Evolutionary conservation across 2,113 vertebrate genomes (phyloP), one percentile per base, ranked within the genome.

Genomic region (Centropus bengalensis): DNA sequence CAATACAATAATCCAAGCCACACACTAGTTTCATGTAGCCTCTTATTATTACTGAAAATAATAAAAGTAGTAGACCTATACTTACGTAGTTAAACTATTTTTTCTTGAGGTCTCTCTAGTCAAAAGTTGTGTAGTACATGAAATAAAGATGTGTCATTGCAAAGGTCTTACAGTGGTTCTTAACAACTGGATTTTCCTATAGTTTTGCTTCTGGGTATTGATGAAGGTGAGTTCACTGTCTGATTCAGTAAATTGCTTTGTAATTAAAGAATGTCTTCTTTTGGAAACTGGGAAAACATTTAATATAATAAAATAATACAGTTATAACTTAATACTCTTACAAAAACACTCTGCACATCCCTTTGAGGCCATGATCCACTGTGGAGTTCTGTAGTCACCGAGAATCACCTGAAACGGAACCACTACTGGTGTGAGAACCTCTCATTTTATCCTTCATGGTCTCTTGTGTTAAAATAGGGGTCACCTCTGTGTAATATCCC

Each of bases 1-100:
- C 26, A 63, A 59, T 51, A n/a, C 49, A 81, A 66, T 95, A 96
- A 89, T 90, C 80, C 70, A 87, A 93, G 82, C 89, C 89, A 36
- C 24, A 30, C 75, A 26, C 32, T 91, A 63, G 52, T 77, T 93
- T 85, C 82, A 81, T 78, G 71, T 87, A 86, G 44, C 40, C 77
- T 94, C 38, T 92, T 96, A 82, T 93, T 97, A 82, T 68, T 85
- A 82, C 49, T 89, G 83, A 96, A 96, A 96, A 89, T 85, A 94
- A 94, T 94, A 91, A 93, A 97, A 59, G 42, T 81, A 92, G 52
- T 73, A 94, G 78, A 89, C 60, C 60, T 93, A 33, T 82, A 66
- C 47, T 96, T 97, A 68, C 16, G 8, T 14, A 88, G 79, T 70
- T 22, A 74, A 6, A 15, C 23, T 91, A 21, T 9, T 78, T 15